Evolutionary conservation across 1,140 invertebrate species (phyloP).

Genomic region (Lutraria rhynchaena): DNA sequence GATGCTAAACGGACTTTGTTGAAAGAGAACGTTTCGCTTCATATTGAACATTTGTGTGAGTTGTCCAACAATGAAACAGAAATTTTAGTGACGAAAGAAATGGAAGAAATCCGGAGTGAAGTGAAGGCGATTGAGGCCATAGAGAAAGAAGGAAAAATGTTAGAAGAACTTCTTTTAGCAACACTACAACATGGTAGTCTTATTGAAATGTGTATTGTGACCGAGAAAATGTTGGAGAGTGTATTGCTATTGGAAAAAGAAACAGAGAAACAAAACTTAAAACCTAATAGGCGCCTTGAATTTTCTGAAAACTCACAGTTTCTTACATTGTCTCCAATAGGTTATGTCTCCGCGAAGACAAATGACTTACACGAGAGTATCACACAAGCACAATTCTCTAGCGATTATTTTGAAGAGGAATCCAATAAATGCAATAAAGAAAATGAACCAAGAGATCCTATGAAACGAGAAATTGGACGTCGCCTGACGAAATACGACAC

Average conservation of each 20-base stretch:
- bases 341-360: background rate
- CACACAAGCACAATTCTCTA: background rate
- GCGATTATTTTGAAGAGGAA: background rate
- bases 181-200: conserved; percentile 4
- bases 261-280: background rate
- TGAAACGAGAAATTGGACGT: background rate
- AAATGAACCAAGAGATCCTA: background rate
- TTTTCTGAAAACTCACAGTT: background rate
- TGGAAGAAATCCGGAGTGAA: background rate
- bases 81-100: background rate
- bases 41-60: background rate
- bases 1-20: background rate
- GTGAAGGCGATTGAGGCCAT: background rate
- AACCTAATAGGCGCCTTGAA: background rate
- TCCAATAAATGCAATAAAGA: background rate
- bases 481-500: background rate
- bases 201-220: background rate
- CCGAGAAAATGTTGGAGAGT: background rate
- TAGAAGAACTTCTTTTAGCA: background rate
- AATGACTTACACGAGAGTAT: background rate
- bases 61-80: conserved; percentile 1
- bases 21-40: background rate
- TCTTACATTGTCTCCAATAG: background rate
- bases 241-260: background rate
- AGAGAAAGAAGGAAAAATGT: background rate